Conservation (phyloP, 2,797 vertebrate species). For the Artibeus lituratus region DNA sequence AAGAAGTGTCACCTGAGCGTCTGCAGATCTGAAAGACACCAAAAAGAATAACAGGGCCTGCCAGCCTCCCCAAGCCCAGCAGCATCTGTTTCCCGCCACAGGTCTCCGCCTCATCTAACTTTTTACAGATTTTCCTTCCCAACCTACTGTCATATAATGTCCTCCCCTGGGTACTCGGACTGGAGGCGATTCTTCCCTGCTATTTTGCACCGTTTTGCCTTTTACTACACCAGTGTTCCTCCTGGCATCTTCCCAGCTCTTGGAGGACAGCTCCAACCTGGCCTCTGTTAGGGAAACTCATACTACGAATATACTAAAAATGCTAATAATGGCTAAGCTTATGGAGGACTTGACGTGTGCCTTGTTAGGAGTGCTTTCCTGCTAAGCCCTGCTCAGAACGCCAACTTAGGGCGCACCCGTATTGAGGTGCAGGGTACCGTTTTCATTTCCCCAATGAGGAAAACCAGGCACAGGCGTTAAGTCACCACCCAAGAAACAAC, state of each 20-base stretch:
- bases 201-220: neutral
- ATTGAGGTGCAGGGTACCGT: neutral
- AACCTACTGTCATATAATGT: neutral
- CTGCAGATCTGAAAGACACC: conserved; percentile 73
- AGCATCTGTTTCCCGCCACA: neutral
- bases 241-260: neutral
- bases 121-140: neutral
- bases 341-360: neutral
- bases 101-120: neutral
- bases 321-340: neutral
- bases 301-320: neutral
- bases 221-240: neutral
- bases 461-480: neutral
- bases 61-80: neutral
- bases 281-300: neutral
- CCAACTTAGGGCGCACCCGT: no score
- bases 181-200: neutral
- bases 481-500: neutral
- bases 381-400: neutral
- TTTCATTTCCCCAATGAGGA: neutral
- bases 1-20: conserved; percentile 52
- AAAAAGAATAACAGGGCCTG: neutral
- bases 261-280: neutral
- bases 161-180: no score
- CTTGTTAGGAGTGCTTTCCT: neutral